Percentiles rank a stretch among this genome's conserved stretches.
Evolutionary conservation across 2,113 vertebrate species (phyloP).

Genomic region (Cheirogaleus medius): DNA sequence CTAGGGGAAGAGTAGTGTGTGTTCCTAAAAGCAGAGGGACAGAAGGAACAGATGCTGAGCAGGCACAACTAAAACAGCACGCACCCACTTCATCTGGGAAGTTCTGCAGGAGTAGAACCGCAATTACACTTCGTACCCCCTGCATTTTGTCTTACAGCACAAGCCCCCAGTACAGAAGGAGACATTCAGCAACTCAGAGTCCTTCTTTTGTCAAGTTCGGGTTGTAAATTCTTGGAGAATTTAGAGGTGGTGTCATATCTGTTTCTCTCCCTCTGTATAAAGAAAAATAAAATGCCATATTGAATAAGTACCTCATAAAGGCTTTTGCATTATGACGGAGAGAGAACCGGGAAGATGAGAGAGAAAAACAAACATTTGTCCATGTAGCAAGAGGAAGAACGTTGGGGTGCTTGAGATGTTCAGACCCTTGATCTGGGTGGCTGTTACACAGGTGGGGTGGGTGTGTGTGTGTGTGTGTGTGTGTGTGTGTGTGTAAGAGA

Average conservation of each 20-base stretch:
- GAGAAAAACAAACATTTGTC: not conserved
- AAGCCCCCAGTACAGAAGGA: not conserved
- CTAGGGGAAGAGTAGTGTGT: not conserved
- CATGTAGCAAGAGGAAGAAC: not conserved
- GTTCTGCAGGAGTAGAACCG: rapidly evolving
- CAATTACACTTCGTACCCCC: rapidly evolving
- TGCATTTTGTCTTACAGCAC: not conserved
- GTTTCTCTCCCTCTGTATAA: constrained; percentile 58
- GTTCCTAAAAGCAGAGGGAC: not conserved
- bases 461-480: not conserved
- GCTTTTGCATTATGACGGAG: constrained; percentile 15
- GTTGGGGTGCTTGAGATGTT: not conserved
- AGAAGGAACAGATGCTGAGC: rapidly evolving
- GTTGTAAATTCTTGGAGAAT: constrained; percentile 52
- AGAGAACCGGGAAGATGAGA: not conserved
- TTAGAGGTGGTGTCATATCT: not conserved
- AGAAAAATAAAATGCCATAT: constrained; percentile 65
- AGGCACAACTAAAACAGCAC: rapidly evolving
- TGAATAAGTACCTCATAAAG: constrained; percentile 65
- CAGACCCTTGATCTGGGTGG: not conserved
- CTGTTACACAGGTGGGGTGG: not conserved
- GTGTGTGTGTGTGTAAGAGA: not conserved
- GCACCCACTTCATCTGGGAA: not conserved
- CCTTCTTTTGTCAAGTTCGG: not conserved
- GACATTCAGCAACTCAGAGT: not conserved